phyloP scores from a whole-genome alignment of 2,888 invertebrate genomes.

The Tuta absoluta region DNA sequence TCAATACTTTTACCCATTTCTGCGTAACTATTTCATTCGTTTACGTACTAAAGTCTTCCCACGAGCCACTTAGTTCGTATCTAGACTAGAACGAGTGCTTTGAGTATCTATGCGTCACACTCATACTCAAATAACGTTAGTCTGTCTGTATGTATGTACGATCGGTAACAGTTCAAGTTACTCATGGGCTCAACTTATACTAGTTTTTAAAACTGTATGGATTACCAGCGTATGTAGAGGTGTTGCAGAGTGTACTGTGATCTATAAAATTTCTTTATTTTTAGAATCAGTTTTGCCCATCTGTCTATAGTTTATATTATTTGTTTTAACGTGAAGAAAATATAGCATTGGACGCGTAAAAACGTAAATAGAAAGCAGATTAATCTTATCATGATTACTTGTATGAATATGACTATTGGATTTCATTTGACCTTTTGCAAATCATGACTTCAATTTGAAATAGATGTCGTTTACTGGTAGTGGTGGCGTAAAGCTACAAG shows the following conservation, averaged over 20 bases:
- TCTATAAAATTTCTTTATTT: constrained; percentile 18
- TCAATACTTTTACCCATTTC: no score
- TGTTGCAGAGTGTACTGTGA: constrained; percentile 14
- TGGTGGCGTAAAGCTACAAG: no score
- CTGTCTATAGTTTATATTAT: constrained; percentile 7
- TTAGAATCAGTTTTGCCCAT: constrained; percentile 9
- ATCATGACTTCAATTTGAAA: no score
- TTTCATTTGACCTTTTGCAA: no score
- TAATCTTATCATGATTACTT: no score
- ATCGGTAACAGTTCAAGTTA: no score
- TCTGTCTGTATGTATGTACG: no score
- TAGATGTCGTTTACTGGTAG: no score
- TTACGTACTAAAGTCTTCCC: constrained; percentile 10
- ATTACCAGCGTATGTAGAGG: neutral
- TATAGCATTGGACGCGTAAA: constrained; percentile 23
- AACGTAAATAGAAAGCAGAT: constrained; percentile 20
- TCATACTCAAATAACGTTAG: constrained; percentile 11
- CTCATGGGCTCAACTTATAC: neutral
- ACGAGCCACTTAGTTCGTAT: constrained; percentile 17
- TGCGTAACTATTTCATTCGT: no score
- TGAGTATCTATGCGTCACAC: constrained; percentile 12
- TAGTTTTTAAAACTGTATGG: no score
- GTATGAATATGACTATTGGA: no score
- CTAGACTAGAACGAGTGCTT: constrained; percentile 18
- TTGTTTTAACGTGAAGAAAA: neutral